phyloP scores from a whole-genome alignment of 2,113 vertebrate genomes.

The Marcusenius ussheri region DNA sequence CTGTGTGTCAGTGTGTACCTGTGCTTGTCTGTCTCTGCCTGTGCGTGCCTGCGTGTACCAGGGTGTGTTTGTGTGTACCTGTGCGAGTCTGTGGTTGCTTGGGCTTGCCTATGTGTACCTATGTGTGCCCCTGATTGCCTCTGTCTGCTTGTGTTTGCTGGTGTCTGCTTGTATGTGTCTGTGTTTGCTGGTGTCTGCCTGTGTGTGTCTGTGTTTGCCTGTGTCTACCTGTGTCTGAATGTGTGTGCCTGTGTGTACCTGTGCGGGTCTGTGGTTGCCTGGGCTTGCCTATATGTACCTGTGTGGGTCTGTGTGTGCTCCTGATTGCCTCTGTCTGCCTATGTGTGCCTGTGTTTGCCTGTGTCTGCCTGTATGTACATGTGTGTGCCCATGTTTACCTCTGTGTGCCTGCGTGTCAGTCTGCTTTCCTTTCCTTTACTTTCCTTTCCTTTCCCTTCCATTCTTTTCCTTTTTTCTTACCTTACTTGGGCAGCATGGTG shows the following conservation, averaged over 20 bases:
- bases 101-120: background rate
- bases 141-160: background rate
- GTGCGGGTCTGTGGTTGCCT: background rate
- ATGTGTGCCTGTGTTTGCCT: background rate
- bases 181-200: too few species aligned
- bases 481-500: background rate
- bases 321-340: background rate
- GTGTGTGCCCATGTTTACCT: background rate
- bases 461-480: background rate
- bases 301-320: background rate
- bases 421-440: background rate
- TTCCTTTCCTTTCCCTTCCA: background rate
- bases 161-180: background rate
- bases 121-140: background rate
- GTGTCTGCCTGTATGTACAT: background rate
- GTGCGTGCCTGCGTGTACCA: background rate
- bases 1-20: background rate
- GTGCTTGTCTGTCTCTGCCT: background rate
- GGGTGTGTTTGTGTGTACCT: background rate
- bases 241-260: background rate
- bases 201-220: too few species aligned
- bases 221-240: too few species aligned
- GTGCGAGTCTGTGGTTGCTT: background rate
- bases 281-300: background rate
- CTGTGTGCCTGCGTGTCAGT: background rate